Conservation (phyloP, 1,140 invertebrate species). For the Oryctes rhinoceros region DNA sequence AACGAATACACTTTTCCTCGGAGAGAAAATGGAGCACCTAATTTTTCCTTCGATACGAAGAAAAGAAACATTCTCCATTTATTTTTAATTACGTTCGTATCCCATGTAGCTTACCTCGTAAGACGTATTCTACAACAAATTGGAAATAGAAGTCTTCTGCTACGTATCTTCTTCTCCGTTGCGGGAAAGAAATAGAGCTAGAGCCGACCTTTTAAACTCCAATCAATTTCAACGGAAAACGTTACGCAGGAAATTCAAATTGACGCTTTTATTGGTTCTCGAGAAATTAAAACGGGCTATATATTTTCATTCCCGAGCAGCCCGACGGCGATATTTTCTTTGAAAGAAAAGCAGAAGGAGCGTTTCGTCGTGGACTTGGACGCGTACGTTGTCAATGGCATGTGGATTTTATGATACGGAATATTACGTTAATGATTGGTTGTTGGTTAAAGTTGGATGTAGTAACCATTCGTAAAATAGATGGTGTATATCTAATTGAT, state of each 20-base stretch:
- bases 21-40: no score
- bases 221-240: constrained; percentile 20
- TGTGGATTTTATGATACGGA: no score
- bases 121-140: not conserved
- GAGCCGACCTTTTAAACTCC: constrained; percentile 22
- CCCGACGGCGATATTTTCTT: not conserved
- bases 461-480: no score
- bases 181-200: constrained; percentile 8
- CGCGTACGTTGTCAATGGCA: no score
- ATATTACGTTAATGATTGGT: no score
- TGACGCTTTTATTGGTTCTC: constrained; percentile 28
- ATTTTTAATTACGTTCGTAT: not conserved
- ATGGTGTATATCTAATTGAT: no score
- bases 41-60: no score
- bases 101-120: not conserved
- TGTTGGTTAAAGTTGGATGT: no score
- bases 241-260: constrained; percentile 28
- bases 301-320: constrained; percentile 18
- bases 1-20: no score
- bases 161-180: not conserved
- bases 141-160: not conserved
- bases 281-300: constrained; percentile 12
- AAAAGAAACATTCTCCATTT: not conserved
- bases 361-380: no score
- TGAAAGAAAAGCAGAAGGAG: not conserved